phyloP scores from a whole-genome alignment of 2,888 invertebrate species.

The Drosophila tripunctata region DNA sequence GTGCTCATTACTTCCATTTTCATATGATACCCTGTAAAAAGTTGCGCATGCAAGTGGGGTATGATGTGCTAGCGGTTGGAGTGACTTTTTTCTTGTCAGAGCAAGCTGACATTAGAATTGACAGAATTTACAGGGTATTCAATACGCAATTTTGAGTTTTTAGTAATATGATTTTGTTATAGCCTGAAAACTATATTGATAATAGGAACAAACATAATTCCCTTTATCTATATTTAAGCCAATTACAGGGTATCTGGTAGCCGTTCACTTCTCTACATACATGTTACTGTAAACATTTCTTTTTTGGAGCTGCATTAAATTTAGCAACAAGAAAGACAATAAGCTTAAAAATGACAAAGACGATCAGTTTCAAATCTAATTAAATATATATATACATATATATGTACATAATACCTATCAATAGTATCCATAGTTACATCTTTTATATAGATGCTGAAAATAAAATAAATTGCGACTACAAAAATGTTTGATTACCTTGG shows the following conservation, averaged over 20 bases:
- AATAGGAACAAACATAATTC: neutral
- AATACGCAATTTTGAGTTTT: too few species aligned
- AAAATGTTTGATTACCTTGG: constrained; percentile 72
- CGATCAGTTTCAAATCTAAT: constrained; percentile 64
- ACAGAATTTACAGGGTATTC: too few species aligned
- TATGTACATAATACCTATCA: constrained; percentile 6
- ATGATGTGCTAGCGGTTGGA: neutral
- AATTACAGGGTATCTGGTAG: neutral
- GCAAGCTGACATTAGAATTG: too few species aligned
- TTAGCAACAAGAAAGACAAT: constrained; percentile 56
- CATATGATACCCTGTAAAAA: neutral
- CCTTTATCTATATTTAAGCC: neutral
- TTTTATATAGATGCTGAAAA: constrained; percentile 9
- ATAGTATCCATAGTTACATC: neutral
- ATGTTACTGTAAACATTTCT: constrained; percentile 53
- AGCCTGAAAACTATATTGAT: too few species aligned
- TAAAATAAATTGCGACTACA: constrained; percentile 39
- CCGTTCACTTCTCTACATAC: neutral
- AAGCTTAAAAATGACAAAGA: constrained; percentile 46
- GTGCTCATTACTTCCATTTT: constrained; percentile 58
- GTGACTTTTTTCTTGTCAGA: too few species aligned
- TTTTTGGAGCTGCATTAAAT: constrained; percentile 54
- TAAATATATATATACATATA: constrained; percentile 42
- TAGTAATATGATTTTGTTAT: too few species aligned
- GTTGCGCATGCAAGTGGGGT: neutral